A percentile compares a stretch with the other conserved stretches of the same genome.
Conservation (phyloP, 2,888 invertebrate species). For the Mythimna ferrago region DNA sequence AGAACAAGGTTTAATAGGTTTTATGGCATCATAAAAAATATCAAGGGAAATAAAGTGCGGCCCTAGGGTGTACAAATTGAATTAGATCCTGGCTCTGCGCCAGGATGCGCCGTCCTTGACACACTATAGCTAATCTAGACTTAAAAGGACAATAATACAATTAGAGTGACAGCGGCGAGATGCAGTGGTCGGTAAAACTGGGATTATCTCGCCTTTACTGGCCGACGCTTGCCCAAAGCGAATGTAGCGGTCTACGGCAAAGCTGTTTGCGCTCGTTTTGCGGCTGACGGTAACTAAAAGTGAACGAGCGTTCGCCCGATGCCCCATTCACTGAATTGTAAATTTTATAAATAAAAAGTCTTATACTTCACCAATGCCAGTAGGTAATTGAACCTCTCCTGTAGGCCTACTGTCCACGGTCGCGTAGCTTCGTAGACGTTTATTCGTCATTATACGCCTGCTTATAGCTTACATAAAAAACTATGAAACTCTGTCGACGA, state of each 20-base stretch:
- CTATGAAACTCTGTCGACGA: too few relatives aligned
- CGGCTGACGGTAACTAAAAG: neutral
- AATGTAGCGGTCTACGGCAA: neutral
- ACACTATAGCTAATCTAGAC: constrained; percentile 64
- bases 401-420: too few relatives aligned
- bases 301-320: neutral
- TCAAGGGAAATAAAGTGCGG: constrained; percentile 69
- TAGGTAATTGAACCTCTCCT: neutral
- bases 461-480: too few relatives aligned
- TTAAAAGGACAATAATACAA: constrained; percentile 65
- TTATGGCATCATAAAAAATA: constrained; percentile 77
- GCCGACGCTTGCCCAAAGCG: neutral
- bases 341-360: neutral
- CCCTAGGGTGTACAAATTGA: constrained; percentile 78
- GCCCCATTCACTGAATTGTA: neutral
- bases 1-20: constrained; percentile 75
- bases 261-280: constrained; percentile 14
- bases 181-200: constrained; percentile 15
- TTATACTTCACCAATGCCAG: neutral
- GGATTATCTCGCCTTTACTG: neutral
- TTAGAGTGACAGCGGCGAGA: constrained; percentile 22
- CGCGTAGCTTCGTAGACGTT: too few relatives aligned
- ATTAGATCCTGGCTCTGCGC: constrained; percentile 79
- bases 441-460: too few relatives aligned
- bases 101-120: constrained; percentile 72